phyloP scores from a whole-genome alignment of 2,113 vertebrate species.

The Gnathonemus echidnorhynchus region DNA sequence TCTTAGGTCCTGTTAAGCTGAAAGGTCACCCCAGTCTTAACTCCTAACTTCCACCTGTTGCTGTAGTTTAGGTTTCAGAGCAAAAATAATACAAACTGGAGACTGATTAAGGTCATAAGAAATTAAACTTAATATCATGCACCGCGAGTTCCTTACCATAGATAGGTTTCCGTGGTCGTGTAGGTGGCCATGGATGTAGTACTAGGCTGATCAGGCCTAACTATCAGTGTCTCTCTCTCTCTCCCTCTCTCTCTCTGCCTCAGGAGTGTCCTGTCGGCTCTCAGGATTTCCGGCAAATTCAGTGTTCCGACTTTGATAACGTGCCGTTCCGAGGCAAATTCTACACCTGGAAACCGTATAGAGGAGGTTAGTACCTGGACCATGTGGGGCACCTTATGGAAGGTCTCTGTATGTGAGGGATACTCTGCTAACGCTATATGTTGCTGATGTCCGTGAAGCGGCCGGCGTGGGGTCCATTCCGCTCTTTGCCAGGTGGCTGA shows the following conservation, averaged over 20 bases:
- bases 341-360: constrained; percentile 93
- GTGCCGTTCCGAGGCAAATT: constrained; percentile 92
- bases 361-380: constrained; percentile 71
- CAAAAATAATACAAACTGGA: not conserved
- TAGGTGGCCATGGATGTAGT: not conserved
- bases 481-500: not conserved
- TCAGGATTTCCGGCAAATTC: constrained; percentile 88
- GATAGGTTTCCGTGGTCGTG: not conserved
- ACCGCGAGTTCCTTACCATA: not conserved
- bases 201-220: not conserved
- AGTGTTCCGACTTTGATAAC: constrained; percentile 86
- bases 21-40: not conserved
- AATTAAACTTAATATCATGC: not conserved
- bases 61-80: not conserved
- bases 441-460: not conserved
- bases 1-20: not conserved
- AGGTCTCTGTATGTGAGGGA: not conserved
- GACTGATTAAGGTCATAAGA: not conserved
- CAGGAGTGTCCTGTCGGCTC: constrained; percentile 85
- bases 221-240: not conserved
- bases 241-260: not conserved
- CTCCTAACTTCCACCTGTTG: not conserved
- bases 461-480: not conserved
- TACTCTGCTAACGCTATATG: not conserved
- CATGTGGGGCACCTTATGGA: not conserved